These are phyloP conservation scores for Xenopus petersii DNA, from an alignment of 2,797 vertebrate species.

Conservation along the genomic window DNA sequence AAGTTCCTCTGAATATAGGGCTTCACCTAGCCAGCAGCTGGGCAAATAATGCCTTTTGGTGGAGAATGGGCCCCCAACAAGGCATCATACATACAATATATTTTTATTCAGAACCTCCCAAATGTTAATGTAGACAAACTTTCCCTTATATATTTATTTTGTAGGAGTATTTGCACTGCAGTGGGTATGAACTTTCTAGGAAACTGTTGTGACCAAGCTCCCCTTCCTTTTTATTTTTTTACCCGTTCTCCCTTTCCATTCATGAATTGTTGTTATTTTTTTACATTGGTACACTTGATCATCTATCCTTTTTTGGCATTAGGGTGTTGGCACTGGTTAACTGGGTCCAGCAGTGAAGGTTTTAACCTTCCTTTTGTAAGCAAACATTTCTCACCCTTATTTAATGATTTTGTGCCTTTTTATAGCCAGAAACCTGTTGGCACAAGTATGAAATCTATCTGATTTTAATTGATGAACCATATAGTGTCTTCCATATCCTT, in stretches of 20 bases:
- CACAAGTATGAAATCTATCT: no score
- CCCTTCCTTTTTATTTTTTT: no score
- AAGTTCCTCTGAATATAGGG: conserved; percentile 13
- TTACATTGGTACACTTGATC: neutral
- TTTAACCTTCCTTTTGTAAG: no score
- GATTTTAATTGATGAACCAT: no score
- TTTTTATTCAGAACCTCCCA: neutral
- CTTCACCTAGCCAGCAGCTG: conserved; percentile 35
- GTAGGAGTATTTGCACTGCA: neutral
- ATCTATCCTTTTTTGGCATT: no score
- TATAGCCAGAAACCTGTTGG: no score
- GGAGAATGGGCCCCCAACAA: conserved; percentile 14
- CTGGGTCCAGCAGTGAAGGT: no score
- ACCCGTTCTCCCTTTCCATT: neutral
- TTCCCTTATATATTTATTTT: neutral
- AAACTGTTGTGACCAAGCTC: no score
- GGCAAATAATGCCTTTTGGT: conserved; percentile 44
- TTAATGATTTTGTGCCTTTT: no score
- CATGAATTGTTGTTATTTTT: neutral
- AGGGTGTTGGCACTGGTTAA: no score
- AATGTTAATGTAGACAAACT: neutral
- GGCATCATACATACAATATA: neutral
- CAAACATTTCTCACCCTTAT: no score
- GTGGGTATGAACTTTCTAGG: neutral
- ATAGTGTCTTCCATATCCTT: no score